Evolutionary conservation across 1,140 invertebrate genomes (phyloP).

Genomic region (Liolophura sinensis): DNA sequence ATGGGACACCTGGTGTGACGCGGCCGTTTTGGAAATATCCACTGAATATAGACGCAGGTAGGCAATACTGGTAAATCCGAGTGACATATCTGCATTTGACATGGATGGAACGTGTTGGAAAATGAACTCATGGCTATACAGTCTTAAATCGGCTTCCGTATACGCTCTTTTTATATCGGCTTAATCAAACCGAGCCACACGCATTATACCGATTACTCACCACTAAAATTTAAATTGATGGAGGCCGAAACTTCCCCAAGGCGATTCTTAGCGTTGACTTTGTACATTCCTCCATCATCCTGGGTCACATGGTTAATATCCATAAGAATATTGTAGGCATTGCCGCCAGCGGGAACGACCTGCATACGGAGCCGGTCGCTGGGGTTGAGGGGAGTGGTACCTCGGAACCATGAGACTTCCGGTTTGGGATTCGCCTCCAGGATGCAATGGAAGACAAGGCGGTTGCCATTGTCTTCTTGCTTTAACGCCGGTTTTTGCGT

Average conservation of each 20-base stretch:
- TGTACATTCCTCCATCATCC: constrained; percentile 94
- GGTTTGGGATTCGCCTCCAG: constrained; percentile 55
- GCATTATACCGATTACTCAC: constrained; percentile 32
- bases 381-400: constrained; percentile 36
- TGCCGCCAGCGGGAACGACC: constrained; percentile 42
- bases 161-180: background rate
- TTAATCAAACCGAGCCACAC: background rate
- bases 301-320: constrained; percentile 95
- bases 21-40: too few species aligned
- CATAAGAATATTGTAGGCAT: constrained; percentile 59
- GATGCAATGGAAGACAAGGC: constrained; percentile 53
- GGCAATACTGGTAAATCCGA: too few species aligned
- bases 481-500: constrained; percentile 94
- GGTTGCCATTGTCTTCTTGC: constrained; percentile 84
- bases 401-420: constrained; percentile 52
- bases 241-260: constrained; percentile 97
- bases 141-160: background rate
- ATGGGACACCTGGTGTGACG: too few species aligned
- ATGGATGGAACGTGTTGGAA: too few species aligned
- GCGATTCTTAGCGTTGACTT: constrained; percentile 96
- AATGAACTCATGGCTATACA: background rate
- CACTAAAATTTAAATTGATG: constrained; percentile 96
- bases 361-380: constrained; percentile 47
- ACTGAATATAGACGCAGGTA: too few species aligned
- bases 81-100: too few species aligned